Evolutionary conservation across 2,113 vertebrate genomes (phyloP), one percentile per base, ranked within the genome.

Genomic region (Ascaphus truei): DNA sequence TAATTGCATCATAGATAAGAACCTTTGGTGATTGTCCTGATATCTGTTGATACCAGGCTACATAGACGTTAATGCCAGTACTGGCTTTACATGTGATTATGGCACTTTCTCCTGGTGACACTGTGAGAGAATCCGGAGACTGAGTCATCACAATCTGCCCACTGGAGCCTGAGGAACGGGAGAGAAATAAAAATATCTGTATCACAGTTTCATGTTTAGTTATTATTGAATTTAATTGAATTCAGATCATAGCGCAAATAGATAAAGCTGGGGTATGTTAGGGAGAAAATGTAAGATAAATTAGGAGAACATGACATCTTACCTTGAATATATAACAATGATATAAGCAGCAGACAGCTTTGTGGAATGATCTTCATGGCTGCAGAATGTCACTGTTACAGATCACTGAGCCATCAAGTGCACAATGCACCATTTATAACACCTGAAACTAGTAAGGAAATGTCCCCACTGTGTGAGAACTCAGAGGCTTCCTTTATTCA

Each of bases 71-170:
- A 2, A 2, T 7, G 30, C 76, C 66, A n/a, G 5, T 1, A 22
- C 0, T 12, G 45, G n/a, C n/a, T n/a, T 6, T 79, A 73, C 80
- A n/a, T 11, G 13, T 56, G 8, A 83, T 20, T 31, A 47, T 75
- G 25, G 72, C 71, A 3, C 36, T 72, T 25, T 11, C 1, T 55
- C 71, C 81, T 23, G 23, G 34, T 31, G 51, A 27, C 30, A 22
- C 3, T 1, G 22, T 3, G 33, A 71, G 10, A 1, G 20, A 71
- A 3, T 22, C 7, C 66, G 77, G 71, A 80, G n/a, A n/a, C n/a
- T n/a, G n/a, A n/a, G 75, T 47, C 48, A n/a, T 83, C 73, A 73
- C 80, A 47, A 75, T 75, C 39, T 78, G 75, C 62, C 62, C 43
- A n/a, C 61, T 77, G 71, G 71, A 75, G 45, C 72, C 81, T 84